Evolutionary conservation across 2,888 invertebrate species (phyloP).

Genomic region (Eristalis tenax): DNA sequence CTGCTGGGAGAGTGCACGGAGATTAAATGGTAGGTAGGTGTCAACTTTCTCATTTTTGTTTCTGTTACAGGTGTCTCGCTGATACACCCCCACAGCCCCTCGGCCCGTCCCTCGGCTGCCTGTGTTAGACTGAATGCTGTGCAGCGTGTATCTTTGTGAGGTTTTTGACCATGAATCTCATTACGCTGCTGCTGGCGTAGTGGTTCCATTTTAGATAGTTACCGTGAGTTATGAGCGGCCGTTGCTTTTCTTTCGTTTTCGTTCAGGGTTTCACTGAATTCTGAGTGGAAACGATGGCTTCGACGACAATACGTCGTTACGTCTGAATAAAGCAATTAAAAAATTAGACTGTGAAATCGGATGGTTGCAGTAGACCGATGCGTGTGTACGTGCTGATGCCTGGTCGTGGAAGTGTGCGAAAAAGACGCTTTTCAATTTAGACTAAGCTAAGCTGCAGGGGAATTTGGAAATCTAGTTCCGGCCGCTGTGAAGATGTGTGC

Average conservation of each 20-base stretch:
- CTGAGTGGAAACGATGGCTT: not conserved
- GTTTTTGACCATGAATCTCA: slow-evolving; percentile 59
- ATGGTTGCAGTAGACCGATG: not conserved
- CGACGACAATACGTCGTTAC: not conserved
- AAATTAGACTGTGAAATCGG: not conserved
- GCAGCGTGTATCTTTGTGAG: slow-evolving; percentile 27
- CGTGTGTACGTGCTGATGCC: not conserved
- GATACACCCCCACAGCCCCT: slow-evolving; percentile 37
- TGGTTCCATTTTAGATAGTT: slow-evolving; percentile 38
- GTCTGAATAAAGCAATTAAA: not conserved
- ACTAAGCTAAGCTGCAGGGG: not conserved
- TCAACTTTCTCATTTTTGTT: slow-evolving; percentile 68
- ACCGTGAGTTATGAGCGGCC: slow-evolving; percentile 21
- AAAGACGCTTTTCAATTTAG: not conserved
- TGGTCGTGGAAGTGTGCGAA: not conserved
- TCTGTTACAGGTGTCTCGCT: slow-evolving; percentile 40
- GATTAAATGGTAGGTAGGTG: slow-evolving; percentile 64
- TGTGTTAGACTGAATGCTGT: not conserved
- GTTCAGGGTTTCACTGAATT: slow-evolving; percentile 33
- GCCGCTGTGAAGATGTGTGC: not conserved
- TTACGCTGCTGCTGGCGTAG: slow-evolving; percentile 15
- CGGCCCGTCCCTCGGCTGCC: not conserved
- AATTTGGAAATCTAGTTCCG: not conserved
- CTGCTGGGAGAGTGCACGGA: slow-evolving; percentile 45
- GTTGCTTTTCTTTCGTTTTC: slow-evolving; percentile 17